These are phyloP conservation scores for Lytechinus pictus DNA, from an alignment of 35 echinoderm and acorn worm genomes.

Conservation along the genomic window DNA sequence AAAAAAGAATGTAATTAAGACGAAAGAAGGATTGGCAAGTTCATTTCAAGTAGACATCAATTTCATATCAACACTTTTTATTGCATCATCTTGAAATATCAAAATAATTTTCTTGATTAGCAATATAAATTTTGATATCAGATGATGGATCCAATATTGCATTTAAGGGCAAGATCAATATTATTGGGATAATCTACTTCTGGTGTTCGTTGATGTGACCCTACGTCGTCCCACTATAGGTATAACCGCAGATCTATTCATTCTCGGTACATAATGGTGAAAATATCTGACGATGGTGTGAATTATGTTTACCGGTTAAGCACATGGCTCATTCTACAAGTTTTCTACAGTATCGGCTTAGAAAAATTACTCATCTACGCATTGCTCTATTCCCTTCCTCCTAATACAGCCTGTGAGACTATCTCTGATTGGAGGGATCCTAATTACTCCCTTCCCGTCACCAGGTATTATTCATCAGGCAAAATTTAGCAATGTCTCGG, in stretches of 20 bases:
- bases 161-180: not conserved
- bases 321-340: not conserved
- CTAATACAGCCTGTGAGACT: not conserved
- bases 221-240: not conserved
- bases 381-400: not conserved
- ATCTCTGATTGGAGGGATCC: not conserved
- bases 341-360: not conserved
- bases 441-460: conserved; percentile 8
- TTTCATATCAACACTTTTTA: not conserved
- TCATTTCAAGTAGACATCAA: no score
- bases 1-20: no score
- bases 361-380: not conserved
- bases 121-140: not conserved
- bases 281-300: not conserved
- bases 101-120: not conserved
- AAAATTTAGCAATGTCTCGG: conserved; percentile 18
- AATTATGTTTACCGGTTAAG: not conserved
- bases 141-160: not conserved
- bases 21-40: no score
- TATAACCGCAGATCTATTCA: not conserved
- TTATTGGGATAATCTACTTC: not conserved
- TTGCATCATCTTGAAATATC: not conserved
- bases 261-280: not conserved
- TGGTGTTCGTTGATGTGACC: not conserved
- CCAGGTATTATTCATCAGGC: conserved; percentile 17